These are phyloP conservation scores for Fragum whitleyi DNA, from an alignment of 2,888 invertebrate genomes.

Conservation along the genomic window DNA sequence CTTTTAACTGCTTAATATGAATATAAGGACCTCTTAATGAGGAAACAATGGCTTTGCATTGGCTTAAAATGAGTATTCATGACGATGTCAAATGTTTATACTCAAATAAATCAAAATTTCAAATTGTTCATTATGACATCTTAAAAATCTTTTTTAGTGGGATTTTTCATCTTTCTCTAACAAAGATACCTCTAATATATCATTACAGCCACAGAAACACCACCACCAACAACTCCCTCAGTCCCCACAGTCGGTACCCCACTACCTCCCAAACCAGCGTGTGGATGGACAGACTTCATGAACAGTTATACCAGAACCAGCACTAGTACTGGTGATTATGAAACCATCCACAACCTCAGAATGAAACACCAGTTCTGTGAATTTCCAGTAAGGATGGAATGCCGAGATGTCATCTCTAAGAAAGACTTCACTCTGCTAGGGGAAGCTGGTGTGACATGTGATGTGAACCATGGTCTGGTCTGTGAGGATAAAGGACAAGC, in stretches of 20 bases:
- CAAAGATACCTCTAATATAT: too few relatives aligned
- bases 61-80: too few relatives aligned
- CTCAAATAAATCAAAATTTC: too few relatives aligned
- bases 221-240: conserved; percentile 5
- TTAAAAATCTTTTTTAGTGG: too few relatives aligned
- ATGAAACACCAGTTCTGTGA: conserved; percentile 75
- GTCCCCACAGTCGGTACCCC: conserved; percentile 52
- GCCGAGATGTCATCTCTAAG: conserved; percentile 90
- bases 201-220: conserved; percentile 7
- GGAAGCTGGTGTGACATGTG: conserved; percentile 90
- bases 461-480: conserved; percentile 80
- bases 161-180: too few relatives aligned
- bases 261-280: conserved; percentile 61
- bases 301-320: conserved; percentile 86
- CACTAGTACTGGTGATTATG: conserved; percentile 79
- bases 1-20: too few relatives aligned
- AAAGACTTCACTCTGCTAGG: conserved; percentile 90
- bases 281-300: conserved; percentile 91
- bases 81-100: too few relatives aligned
- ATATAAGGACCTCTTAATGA: too few relatives aligned
- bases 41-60: too few relatives aligned
- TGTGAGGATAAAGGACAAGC: conserved; percentile 74
- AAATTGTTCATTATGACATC: too few relatives aligned
- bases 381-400: conserved; percentile 88
- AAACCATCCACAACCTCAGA: conserved; percentile 75